A percentile compares a stretch with the other conserved stretches of the same genome.
phyloP scores from a whole-genome alignment of 2,797 vertebrate genomes.

The Sebastes minor region DNA sequence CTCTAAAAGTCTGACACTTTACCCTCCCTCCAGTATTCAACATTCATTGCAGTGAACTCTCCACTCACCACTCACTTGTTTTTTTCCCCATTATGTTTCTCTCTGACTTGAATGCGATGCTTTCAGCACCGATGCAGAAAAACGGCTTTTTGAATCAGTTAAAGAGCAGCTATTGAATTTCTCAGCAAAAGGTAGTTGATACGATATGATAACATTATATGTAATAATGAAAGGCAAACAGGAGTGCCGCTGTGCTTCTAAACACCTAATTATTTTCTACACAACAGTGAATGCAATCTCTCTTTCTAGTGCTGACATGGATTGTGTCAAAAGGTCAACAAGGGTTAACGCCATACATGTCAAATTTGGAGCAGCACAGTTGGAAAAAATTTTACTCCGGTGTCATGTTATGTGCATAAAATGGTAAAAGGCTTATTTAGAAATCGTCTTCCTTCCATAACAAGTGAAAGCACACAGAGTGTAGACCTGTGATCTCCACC shows the following conservation, averaged over 20 bases:
- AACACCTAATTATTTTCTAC: constrained; percentile 12
- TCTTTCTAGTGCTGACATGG: constrained; percentile 5
- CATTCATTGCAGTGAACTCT: constrained; percentile 21
- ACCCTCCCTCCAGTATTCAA: constrained; percentile 7
- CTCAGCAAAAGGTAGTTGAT: not conserved
- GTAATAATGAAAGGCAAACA: constrained; percentile 26
- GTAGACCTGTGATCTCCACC: constrained; percentile 32
- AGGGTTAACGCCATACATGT: constrained; percentile 11
- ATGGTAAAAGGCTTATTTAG: not conserved
- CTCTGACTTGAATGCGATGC: constrained; percentile 7
- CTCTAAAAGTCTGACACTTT: constrained; percentile 43
- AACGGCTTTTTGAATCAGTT: constrained; percentile 16
- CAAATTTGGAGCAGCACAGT: not conserved
- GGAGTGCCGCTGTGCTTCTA: not conserved
- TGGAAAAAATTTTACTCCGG: not conserved
- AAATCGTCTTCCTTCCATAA: not conserved
- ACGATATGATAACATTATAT: not conserved
- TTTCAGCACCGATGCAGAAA: constrained; percentile 27
- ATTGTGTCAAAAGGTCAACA: constrained; percentile 33
- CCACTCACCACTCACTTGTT: constrained; percentile 6
- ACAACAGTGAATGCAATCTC: constrained; percentile 11
- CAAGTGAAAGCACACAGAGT: constrained; percentile 20
- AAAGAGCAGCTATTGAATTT: constrained; percentile 12
- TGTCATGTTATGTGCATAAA: not conserved
- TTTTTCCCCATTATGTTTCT: constrained; percentile 29